Base-by-base conservation (phyloP, 2,113 vertebrate species). In the Microcebus jonahi region DNA sequence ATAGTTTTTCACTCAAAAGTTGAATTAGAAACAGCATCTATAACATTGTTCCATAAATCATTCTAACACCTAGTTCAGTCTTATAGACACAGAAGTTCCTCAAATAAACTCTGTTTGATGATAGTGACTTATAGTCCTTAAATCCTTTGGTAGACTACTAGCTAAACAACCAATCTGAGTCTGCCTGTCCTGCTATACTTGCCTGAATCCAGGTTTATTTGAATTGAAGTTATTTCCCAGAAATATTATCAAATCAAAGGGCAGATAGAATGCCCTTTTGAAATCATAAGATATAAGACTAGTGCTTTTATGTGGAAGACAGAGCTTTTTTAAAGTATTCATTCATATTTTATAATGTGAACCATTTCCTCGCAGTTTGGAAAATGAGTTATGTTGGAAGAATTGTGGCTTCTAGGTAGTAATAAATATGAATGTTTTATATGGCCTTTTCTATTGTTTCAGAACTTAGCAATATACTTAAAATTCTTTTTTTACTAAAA, bases 261-360 rank as follows among this genome's bases (percentile, higher is more conserved):
- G 61, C 75, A 95, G 75, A 79, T 42, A 76, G 67, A 95, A 96
- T 90, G 86, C 76, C 86, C 93, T 97, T 96, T 90, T 93, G 94
- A 91, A 98, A 94, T 95, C 73, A 29, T 89, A 83, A 94, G 92
- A 90, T 97, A 85, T 94, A 89, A 94, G 91, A 39, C 59, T 73
- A 85, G 20, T 81, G 53, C 81, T 96, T 96, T 97, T 95, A 61
- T 95, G 94, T 77, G 80, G 53, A 95, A 97, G 91, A 96, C 27
- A 21, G 63, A 94, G 82, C 79, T 93, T 90, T 96, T 96, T 97
- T 96, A 29, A 57, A 97, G 90, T 92, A 95, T 93, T 85, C 96
- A 90, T 97, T 97, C 91, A 91, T 98, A 97, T 98, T 98, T 97
- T 97, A 97, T 98, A 95, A 91, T 25, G 0, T 92, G 92, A 96